Conservation (phyloP, 2,113 vertebrate species). For the Crotalus tigris region DNA sequence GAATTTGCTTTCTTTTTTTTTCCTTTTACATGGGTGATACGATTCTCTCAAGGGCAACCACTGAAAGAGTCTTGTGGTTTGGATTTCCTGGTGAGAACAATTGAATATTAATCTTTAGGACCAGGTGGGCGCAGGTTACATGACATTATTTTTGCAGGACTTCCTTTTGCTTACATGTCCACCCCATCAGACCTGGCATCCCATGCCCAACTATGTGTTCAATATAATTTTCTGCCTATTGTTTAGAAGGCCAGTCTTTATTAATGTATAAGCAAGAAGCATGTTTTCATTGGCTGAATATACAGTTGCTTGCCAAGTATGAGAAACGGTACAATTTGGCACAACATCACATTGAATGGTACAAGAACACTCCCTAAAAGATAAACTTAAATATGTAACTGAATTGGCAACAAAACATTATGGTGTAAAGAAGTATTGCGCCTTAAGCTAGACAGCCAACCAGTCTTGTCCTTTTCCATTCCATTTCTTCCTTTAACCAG, state of each 20-base stretch:
- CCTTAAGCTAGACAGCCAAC: background rate
- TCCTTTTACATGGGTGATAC: background rate
- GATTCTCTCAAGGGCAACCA: background rate
- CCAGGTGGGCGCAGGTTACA: background rate
- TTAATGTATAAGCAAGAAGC: background rate
- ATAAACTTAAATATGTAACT: background rate
- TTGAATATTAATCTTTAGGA: conserved; percentile 3
- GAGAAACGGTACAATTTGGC: background rate
- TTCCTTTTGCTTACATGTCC: background rate
- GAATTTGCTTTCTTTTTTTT: background rate
- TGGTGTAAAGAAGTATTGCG: background rate
- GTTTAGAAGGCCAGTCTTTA: background rate
- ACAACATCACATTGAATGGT: background rate
- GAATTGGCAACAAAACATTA: background rate
- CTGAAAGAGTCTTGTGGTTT: conserved; percentile 10
- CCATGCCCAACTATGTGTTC: too few species aligned
- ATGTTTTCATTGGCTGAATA: background rate
- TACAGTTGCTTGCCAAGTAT: background rate
- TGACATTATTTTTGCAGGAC: background rate
- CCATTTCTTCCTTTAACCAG: background rate
- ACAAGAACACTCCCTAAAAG: background rate
- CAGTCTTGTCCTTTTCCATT: background rate
- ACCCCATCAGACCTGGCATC: background rate
- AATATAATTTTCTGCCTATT: background rate
- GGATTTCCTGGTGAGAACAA: conserved; percentile 23